Percentiles rank a stretch among this genome's conserved stretches.
phyloP scores from a whole-genome alignment of 2,888 invertebrate genomes.

The Bimastos eiseni region DNA sequence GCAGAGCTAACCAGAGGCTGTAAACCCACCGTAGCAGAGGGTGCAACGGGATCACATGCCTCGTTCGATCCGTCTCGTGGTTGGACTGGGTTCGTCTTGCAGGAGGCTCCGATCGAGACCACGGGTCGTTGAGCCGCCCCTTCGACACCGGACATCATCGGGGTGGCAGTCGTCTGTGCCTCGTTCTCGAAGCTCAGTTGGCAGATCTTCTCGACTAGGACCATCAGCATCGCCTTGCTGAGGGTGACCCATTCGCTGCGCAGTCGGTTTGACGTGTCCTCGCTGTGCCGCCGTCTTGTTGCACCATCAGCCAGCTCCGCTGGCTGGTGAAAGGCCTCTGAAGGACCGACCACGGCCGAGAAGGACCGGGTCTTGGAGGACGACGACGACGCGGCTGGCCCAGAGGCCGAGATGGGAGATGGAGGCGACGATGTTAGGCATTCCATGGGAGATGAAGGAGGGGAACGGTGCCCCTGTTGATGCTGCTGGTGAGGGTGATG shows the following conservation, averaged over 20 bases:
- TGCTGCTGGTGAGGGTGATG: slow-evolving; percentile 22
- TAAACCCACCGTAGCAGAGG: neutral
- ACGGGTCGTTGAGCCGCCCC: neutral
- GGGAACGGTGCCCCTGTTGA: neutral
- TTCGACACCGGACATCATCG: neutral
- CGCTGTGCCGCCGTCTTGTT: slow-evolving; percentile 33
- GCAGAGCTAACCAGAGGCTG: neutral
- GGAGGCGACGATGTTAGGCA: neutral
- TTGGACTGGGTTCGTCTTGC: neutral
- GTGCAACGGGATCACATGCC: neutral
- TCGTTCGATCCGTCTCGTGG: no score
- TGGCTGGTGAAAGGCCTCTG: neutral
- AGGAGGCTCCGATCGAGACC: neutral
- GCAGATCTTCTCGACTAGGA: slow-evolving; percentile 37
- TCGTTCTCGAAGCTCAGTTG: slow-evolving; percentile 37
- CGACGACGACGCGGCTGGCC: neutral
- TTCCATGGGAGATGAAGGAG: neutral
- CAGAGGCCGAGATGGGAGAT: neutral
- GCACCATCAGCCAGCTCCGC: slow-evolving; percentile 30
- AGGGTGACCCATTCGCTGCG: slow-evolving; percentile 37
- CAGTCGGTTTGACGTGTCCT: slow-evolving; percentile 19
- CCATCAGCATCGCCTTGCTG: slow-evolving; percentile 37
- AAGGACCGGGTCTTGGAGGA: neutral
- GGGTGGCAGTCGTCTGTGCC: neutral
- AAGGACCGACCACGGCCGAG: neutral